Percentiles rank a stretch among this genome's conserved stretches.
phyloP scores from a whole-genome alignment of 2,113 vertebrate genomes.

The Stomatorhinus ivindoensis region DNA sequence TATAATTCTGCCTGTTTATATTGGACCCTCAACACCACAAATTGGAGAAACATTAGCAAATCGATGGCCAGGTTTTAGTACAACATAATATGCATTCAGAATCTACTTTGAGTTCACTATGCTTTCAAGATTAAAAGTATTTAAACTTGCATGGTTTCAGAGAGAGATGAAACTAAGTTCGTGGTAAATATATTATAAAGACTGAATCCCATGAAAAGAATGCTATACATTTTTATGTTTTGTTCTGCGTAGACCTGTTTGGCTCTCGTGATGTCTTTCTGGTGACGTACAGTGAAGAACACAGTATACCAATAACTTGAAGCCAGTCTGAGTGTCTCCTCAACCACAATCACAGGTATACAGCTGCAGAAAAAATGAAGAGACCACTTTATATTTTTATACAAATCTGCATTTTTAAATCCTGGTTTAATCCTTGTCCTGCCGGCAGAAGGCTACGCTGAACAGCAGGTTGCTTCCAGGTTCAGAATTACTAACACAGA shows the following conservation, averaged over 20 bases:
- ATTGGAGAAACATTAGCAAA: neutral
- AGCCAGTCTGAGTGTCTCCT: neutral
- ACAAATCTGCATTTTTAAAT: too few relatives aligned
- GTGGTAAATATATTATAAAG: neutral
- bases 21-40: neutral
- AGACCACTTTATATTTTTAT: too few relatives aligned
- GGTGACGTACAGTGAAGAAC: neutral
- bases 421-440: too few relatives aligned
- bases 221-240: neutral
- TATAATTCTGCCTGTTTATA: neutral
- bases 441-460: too few relatives aligned
- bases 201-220: neutral
- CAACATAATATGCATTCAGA: neutral
- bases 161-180: neutral
- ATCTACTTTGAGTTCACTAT: neutral
- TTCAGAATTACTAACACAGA: too few relatives aligned
- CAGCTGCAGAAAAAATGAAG: too few relatives aligned
- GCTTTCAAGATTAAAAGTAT: neutral
- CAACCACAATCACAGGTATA: neutral
- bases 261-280: neutral
- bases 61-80: neutral
- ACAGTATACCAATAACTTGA: neutral
- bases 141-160: neutral
- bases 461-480: too few relatives aligned
- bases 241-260: neutral